These are phyloP conservation scores for Hippocampus kuda DNA, from an alignment of 2,797 vertebrate genomes.

Conservation along the genomic window DNA sequence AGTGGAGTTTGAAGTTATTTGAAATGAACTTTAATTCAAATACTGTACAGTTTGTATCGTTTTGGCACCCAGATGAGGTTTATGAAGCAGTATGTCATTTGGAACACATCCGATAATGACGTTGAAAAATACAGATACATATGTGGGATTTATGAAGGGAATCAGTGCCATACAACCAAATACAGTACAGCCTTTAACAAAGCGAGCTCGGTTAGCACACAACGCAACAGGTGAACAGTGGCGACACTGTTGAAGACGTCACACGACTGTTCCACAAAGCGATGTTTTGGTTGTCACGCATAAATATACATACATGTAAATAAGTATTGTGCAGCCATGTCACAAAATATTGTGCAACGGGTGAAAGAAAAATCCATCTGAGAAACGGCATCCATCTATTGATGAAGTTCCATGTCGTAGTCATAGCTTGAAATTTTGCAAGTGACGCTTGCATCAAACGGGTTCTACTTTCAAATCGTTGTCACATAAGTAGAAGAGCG, in stretches of 20 bases:
- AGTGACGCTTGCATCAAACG: too few relatives aligned
- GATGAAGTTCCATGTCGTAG: background rate
- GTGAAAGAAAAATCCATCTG: slow-evolving; percentile 28
- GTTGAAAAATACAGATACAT: slow-evolving; percentile 4
- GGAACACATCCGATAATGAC: background rate
- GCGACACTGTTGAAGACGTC: background rate
- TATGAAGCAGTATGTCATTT: background rate
- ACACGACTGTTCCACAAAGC: slow-evolving; percentile 13
- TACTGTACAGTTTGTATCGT: background rate
- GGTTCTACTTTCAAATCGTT: background rate
- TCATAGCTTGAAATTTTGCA: background rate
- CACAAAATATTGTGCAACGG: slow-evolving; percentile 25
- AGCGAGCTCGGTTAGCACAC: background rate
- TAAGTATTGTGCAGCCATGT: slow-evolving; percentile 31
- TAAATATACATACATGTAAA: slow-evolving; percentile 31
- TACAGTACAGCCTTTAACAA: slow-evolving; percentile 18
- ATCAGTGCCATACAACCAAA: slow-evolving; percentile 47
- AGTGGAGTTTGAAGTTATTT: background rate
- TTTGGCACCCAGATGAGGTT: background rate
- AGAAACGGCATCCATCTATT: background rate
- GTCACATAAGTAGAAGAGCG: background rate
- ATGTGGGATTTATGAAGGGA: slow-evolving; percentile 30
- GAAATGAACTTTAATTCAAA: background rate
- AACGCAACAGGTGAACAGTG: slow-evolving; percentile 7
- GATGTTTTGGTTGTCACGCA: background rate